A percentile compares a stretch with the other conserved stretches of the same genome.
These are phyloP conservation scores for Gallinago media DNA, from an alignment of 2,113 vertebrate genomes.

Conservation along the genomic window DNA sequence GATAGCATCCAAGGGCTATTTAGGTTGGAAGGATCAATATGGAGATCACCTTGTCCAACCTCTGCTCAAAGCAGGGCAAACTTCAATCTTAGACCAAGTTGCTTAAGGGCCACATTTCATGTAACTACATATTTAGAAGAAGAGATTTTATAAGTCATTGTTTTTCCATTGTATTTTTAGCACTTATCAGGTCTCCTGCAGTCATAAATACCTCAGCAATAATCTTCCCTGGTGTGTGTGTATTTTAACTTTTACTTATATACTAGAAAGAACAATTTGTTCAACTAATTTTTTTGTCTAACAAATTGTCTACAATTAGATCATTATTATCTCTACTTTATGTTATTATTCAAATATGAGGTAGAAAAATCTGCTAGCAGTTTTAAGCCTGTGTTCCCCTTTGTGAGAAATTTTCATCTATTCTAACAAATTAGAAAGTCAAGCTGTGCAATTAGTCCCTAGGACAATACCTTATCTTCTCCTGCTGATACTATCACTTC, in stretches of 20 bases:
- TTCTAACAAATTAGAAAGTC: constrained; percentile 8
- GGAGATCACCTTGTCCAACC: background rate
- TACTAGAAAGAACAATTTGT: background rate
- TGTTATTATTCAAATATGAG: background rate
- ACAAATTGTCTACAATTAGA: background rate
- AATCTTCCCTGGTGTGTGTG: background rate
- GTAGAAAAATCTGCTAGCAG: background rate
- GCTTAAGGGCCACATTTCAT: background rate
- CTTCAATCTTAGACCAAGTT: background rate
- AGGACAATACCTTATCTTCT: constrained; percentile 10
- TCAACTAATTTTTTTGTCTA: background rate
- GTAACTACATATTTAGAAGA: background rate
- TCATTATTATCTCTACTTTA: background rate
- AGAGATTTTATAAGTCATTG: background rate
- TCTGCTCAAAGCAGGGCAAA: background rate
- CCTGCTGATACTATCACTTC: background rate
- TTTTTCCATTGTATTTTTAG: background rate
- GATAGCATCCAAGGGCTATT: background rate
- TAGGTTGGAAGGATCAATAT: background rate
- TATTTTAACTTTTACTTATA: background rate
- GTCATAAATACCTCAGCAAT: background rate
- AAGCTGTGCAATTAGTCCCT: constrained; percentile 1
- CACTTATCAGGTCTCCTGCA: background rate
- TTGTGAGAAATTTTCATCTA: background rate
- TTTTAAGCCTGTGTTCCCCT: background rate